Conservation (phyloP, 2,797 vertebrate species). For the Microctenopoma stevenorrisi region DNA sequence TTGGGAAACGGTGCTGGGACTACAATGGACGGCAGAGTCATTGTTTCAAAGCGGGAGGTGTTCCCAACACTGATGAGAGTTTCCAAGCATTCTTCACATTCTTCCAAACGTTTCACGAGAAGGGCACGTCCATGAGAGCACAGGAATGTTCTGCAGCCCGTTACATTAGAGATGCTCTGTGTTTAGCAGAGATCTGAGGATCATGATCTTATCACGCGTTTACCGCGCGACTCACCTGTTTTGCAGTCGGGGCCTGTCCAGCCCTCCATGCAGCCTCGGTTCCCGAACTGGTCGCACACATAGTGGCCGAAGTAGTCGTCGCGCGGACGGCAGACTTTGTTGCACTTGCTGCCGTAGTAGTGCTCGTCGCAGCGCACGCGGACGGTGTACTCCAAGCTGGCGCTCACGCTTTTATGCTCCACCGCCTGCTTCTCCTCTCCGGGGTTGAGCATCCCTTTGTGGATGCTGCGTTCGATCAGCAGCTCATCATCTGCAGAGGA, state of each 20-base stretch:
- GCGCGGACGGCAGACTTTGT: conserved; percentile 92
- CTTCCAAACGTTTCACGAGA: conserved; percentile 17
- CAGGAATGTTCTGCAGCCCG: not conserved
- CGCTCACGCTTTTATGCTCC: conserved; percentile 81
- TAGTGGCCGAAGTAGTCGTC: conserved; percentile 96
- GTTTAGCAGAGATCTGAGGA: too few species aligned
- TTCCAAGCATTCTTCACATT: conserved; percentile 60
- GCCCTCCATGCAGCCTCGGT: conserved; percentile 93
- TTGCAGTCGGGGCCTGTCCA: conserved; percentile 92
- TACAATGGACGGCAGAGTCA: conserved; percentile 29
- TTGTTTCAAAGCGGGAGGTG: conserved; percentile 8
- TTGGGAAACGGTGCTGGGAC: not conserved
- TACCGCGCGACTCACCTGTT: conserved; percentile 80
- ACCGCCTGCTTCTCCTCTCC: conserved; percentile 89
- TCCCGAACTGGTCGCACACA: conserved; percentile 91
- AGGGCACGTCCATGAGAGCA: not conserved
- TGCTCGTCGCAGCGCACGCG: conserved; percentile 91
- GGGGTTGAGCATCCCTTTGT: conserved; percentile 91
- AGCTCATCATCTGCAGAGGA: conserved; percentile 83
- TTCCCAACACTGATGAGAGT: conserved; percentile 7
- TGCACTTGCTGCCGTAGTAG: conserved; percentile 94
- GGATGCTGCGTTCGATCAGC: conserved; percentile 89
- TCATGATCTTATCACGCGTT: not conserved
- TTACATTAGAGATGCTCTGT: too few species aligned
- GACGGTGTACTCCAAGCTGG: conserved; percentile 88